Conservation (phyloP, 2,797 vertebrate species). For the Cuniculus paca region DNA sequence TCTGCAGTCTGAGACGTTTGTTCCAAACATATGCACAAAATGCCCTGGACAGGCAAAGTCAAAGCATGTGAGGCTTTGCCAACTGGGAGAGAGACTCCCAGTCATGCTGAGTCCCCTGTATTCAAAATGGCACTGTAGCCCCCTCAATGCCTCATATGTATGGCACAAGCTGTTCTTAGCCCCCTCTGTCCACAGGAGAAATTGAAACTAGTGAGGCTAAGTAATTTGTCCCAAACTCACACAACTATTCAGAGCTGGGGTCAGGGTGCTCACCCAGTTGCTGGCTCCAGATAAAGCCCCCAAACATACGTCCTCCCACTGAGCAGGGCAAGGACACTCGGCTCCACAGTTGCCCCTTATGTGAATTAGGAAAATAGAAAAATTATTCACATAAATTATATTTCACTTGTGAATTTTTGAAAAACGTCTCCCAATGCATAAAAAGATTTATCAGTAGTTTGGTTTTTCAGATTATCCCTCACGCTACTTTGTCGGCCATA, state of each 20-base stretch:
- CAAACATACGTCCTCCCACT: not conserved
- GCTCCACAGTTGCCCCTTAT: not conserved
- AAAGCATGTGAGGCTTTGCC: not conserved
- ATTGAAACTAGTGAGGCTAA: not conserved
- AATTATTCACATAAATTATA: not conserved
- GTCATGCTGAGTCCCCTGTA: not conserved
- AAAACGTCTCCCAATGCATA: no score
- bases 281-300: no score
- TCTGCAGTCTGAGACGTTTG: not conserved
- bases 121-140: rapidly evolving
- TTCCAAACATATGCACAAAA: not conserved
- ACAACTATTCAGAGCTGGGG: not conserved
- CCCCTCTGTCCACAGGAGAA: not conserved
- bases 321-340: not conserved
- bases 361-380: not conserved
- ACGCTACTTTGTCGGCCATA: not conserved
- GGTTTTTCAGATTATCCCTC: not conserved
- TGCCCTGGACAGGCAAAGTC: no score
- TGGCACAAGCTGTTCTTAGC: not conserved
- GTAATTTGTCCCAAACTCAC: not conserved
- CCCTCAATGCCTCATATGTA: rapidly evolving
- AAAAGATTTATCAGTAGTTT: not conserved
- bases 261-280: not conserved
- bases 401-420: not conserved
- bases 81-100: not conserved